A percentile compares a stretch with the other conserved stretches of the same genome.
phyloP scores from a whole-genome alignment of 2,888 invertebrate genomes.

The Drosophila pseudotalamancana region DNA sequence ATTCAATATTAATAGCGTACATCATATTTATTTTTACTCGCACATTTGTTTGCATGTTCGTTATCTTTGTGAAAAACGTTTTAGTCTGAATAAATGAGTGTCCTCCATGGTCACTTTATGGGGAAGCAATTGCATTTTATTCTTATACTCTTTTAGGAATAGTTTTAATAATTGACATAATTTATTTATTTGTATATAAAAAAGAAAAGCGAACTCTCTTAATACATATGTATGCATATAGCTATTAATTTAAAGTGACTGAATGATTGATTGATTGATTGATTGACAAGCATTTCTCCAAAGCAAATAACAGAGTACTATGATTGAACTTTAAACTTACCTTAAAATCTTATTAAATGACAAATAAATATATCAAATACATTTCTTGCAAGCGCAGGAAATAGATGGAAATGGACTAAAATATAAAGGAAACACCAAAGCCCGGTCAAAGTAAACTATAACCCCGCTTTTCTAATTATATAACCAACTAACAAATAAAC shows the following conservation, averaged over 20 bases:
- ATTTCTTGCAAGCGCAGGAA: not conserved
- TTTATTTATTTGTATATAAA: no score
- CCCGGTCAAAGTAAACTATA: not conserved
- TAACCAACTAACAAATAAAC: not conserved
- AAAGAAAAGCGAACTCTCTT: no score
- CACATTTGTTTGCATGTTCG: not conserved
- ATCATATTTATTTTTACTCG: not conserved
- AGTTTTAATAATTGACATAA: not conserved
- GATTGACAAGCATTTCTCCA: not conserved
- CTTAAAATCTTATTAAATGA: not conserved
- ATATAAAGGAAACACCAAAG: no score
- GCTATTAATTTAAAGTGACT: not conserved
- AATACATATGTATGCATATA: not conserved
- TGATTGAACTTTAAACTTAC: not conserved
- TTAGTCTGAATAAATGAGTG: constrained; percentile 4
- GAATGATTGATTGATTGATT: no score
- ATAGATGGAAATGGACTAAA: no score
- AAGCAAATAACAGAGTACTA: not conserved
- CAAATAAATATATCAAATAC: not conserved
- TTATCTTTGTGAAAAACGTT: not conserved
- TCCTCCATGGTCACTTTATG: not conserved
- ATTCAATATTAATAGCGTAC: constrained; percentile 20
- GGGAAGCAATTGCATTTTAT: not conserved
- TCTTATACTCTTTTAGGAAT: not conserved
- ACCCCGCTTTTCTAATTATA: not conserved